Conservation (phyloP, 2,888 invertebrate species). For the Ochlodes sylvanus region DNA sequence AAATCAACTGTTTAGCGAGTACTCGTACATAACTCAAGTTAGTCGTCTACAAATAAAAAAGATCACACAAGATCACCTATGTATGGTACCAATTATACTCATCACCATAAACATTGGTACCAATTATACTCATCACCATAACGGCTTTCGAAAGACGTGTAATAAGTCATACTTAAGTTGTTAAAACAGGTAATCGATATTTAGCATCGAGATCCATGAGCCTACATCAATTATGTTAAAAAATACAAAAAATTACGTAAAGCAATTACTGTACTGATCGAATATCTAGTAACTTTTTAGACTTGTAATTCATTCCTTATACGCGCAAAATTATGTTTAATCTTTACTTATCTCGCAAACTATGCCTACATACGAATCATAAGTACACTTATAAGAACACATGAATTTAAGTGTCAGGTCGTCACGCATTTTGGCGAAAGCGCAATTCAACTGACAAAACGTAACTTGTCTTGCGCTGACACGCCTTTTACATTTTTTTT, state of each 20-base stretch:
- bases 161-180: constrained; percentile 4
- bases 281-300: not conserved
- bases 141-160: not conserved
- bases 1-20: not conserved
- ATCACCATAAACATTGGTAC: not conserved
- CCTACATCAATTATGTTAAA: not conserved
- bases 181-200: constrained; percentile 4
- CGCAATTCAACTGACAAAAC: constrained; percentile 2
- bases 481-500: constrained; percentile 51
- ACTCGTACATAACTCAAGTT: not conserved
- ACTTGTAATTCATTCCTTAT: not conserved
- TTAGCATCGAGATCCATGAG: not conserved
- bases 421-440: constrained; percentile 8
- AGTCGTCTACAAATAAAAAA: not conserved
- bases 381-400: not conserved
- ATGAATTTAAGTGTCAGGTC: constrained; percentile 4
- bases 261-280: not conserved
- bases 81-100: not conserved
- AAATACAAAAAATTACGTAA: not conserved
- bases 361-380: not conserved
- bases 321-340: not conserved
- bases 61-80: too few species aligned
- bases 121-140: constrained; percentile 4
- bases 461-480: constrained; percentile 3
- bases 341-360: not conserved